Evolutionary conservation across 1,140 invertebrate species (phyloP), one percentile per base, ranked within the genome.

Genomic region (Trichonephila clavata): DNA sequence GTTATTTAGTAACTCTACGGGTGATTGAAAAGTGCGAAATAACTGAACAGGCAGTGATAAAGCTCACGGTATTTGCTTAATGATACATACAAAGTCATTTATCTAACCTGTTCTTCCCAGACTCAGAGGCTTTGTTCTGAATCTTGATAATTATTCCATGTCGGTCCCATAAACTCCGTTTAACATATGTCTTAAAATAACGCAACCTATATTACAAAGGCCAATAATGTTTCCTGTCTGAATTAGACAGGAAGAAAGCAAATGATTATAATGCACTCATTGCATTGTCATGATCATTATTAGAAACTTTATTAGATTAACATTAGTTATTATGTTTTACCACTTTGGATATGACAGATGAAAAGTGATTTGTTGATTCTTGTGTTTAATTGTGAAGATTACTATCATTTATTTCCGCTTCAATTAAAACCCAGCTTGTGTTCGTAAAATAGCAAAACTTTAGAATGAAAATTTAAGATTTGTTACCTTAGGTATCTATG

Each of bases 21-120:
- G 71, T 77, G 27, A 77, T 32, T 20, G 27, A 6, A 32, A 77
- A 77, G 32, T 77, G 32, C 71, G 3, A 39, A 8, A 77, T 77
- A 77, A 77, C 6, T 39, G 24, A 77, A 32, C 39, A 39, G 7
- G 13, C 16, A 77, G 27, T 77, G 71, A 77, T 39, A 14, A 16
- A 39, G 27, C 20, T 77, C 14, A 77, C 4, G 3, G 27, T 14
- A 1, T 32, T 39, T 77, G 27, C 71, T 83, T 83, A 59, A 83
- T 83, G 81, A 59, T n/a, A 43, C 14, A 24, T 83, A 8, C 24
- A 8, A 83, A 83, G 81, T 83, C 81, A 83, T 83, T 83, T 57
- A 83, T 83, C 50, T 59, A 24, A 83, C 16, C 81, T 83, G 81
- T 83, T 83, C 81, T 83, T 83, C 81, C 50, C 81, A 83, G 81